These are phyloP conservation scores for Pangasius larnaudii DNA, from an alignment of 2,797 vertebrate genomes.

Conservation along the genomic window DNA sequence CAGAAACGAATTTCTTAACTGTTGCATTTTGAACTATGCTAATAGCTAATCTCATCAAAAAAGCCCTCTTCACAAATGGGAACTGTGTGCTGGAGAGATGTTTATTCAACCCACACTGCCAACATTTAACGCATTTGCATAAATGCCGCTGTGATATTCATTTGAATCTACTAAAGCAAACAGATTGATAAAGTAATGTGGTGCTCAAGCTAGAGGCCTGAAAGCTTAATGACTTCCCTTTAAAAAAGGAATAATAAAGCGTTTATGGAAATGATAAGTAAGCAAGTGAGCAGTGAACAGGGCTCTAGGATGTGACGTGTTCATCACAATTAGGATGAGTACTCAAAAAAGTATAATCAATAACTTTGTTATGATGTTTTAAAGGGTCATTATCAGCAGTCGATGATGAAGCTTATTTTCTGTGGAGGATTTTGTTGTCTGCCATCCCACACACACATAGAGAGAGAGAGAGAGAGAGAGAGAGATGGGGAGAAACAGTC, in stretches of 20 bases:
- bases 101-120: background rate
- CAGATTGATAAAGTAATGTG: constrained; percentile 17
- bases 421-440: background rate
- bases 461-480: background rate
- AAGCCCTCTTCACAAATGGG: background rate
- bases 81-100: background rate
- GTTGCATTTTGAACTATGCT: background rate
- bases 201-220: background rate
- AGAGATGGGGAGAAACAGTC: background rate
- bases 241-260: background rate
- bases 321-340: background rate
- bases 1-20: background rate
- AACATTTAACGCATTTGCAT: background rate
- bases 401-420: background rate
- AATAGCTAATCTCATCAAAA: background rate
- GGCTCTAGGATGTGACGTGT: background rate
- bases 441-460: background rate
- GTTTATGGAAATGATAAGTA: background rate
- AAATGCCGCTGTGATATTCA: background rate
- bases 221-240: background rate
- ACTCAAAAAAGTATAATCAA: background rate
- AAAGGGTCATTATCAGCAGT: background rate
- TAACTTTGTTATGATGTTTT: background rate
- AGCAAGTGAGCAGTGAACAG: background rate
- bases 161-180: constrained; percentile 17